Evolutionary conservation across 2,888 invertebrate species (phyloP).

Genomic region (Amiota minor): DNA sequence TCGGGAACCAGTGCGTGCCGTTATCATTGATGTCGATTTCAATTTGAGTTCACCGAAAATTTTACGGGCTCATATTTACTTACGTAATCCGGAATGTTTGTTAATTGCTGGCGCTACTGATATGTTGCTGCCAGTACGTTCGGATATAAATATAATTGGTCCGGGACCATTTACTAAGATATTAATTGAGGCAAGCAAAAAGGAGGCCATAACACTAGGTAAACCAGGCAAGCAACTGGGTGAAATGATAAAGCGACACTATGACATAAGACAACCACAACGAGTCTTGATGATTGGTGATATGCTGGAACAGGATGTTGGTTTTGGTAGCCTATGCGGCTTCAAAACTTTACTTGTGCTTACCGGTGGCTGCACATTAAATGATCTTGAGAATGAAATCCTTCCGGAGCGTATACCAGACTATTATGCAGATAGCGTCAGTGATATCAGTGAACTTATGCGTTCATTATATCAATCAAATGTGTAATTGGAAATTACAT

Average conservation of each 20-base stretch:
- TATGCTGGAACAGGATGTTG: constrained; percentile 86
- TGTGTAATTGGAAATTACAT: constrained; percentile 38
- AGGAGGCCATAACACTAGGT: constrained; percentile 68
- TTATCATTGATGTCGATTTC: constrained; percentile 74
- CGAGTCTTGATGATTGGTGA: constrained; percentile 89
- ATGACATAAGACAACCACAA: constrained; percentile 76
- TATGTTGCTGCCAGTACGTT: constrained; percentile 65
- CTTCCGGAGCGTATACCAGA: constrained; percentile 58
- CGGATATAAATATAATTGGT: constrained; percentile 70
- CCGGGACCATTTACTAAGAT: constrained; percentile 71
- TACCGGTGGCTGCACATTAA: constrained; percentile 71
- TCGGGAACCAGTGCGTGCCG: constrained; percentile 73
- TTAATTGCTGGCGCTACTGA: constrained; percentile 74
- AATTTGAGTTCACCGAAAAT: constrained; percentile 73
- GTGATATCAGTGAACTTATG: constrained; percentile 64
- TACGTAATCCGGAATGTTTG: constrained; percentile 73
- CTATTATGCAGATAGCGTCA: constrained; percentile 68
- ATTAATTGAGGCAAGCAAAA: constrained; percentile 68
- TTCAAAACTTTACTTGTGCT: constrained; percentile 85
- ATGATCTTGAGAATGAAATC: constrained; percentile 54
- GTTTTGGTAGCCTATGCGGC: constrained; percentile 81
- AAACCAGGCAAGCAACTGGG: constrained; percentile 74
- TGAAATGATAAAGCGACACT: constrained; percentile 59
- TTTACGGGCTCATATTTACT: constrained; percentile 72
- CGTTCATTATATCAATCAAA: constrained; percentile 48